A percentile compares a stretch with the other conserved stretches of the same genome.
Evolutionary conservation across 2,113 vertebrate species (phyloP).

Genomic region (Cyprinodon tularosa): DNA sequence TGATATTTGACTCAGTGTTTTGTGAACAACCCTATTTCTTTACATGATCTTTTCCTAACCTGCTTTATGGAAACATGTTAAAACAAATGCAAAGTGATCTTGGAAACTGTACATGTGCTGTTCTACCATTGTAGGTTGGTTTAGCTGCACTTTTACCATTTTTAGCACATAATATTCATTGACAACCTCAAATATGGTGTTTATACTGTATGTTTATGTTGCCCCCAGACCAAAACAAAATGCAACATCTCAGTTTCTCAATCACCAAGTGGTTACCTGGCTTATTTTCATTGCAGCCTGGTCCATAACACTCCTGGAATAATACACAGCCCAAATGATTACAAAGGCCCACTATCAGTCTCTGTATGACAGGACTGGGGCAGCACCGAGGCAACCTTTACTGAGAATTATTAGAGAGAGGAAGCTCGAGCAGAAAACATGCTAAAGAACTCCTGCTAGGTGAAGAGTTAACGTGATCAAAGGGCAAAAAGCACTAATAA

Average conservation of each 20-base stretch:
- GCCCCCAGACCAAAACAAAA: conserved; percentile 21
- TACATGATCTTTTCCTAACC: background rate
- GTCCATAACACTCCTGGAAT: conserved; percentile 51
- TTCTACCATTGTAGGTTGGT: background rate
- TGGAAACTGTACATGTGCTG: background rate
- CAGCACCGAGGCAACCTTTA: conserved; percentile 37
- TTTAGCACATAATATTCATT: background rate
- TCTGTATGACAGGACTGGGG: conserved; percentile 70
- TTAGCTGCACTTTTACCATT: background rate
- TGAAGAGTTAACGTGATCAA: conserved; percentile 10
- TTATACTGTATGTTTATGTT: background rate
- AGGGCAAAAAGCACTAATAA: background rate
- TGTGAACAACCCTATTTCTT: background rate
- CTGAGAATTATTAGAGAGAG: conserved; percentile 32
- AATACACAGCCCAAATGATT: conserved; percentile 67
- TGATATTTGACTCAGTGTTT: background rate
- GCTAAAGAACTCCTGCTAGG: background rate
- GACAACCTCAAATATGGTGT: background rate
- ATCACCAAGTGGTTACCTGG: conserved; percentile 18
- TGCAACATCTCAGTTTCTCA: conserved; percentile 6
- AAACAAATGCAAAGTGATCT: background rate
- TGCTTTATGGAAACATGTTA: too few relatives aligned
- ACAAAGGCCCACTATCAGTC: conserved; percentile 62
- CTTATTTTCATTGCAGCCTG: conserved; percentile 45
- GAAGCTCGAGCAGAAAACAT: conserved; percentile 7